Evolutionary conservation across 2,888 invertebrate genomes (phyloP).

Genomic region (Acronicta alni): DNA sequence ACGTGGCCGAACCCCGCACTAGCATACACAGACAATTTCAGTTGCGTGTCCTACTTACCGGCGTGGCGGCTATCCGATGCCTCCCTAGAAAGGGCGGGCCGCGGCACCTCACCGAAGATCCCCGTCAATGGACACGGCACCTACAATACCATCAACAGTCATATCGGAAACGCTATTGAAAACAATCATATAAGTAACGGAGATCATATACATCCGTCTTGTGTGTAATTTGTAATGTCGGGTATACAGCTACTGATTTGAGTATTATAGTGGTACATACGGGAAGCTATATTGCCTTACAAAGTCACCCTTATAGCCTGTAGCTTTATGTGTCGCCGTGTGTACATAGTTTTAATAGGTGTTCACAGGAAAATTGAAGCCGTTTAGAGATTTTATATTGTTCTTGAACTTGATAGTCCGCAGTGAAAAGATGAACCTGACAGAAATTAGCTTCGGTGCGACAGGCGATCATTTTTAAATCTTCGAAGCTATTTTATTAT

Average conservation of each 20-base stretch:
- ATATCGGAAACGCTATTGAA: conserved; percentile 19
- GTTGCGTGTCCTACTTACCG: conserved; percentile 89
- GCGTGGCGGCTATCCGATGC: conserved; percentile 92
- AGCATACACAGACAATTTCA: conserved; percentile 83
- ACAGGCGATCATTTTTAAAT: no score
- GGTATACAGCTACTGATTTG: conserved; percentile 26
- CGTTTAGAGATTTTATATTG: no score
- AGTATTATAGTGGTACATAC: not conserved
- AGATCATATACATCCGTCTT: conserved; percentile 39
- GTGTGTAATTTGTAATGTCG: conserved; percentile 11
- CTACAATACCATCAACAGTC: conserved; percentile 26
- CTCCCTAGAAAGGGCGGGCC: conserved; percentile 90
- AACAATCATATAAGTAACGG: conserved; percentile 33
- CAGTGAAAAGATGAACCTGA: no score
- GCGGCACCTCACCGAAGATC: conserved; percentile 54
- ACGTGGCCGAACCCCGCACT: conserved; percentile 94
- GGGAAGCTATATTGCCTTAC: no score
- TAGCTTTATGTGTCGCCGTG: no score
- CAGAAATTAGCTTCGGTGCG: no score
- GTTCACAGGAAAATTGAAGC: not conserved
- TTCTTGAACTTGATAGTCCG: no score
- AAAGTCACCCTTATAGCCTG: no score
- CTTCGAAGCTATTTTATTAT: no score
- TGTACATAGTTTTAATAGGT: not conserved
- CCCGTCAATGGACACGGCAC: conserved; percentile 51